phyloP scores from a whole-genome alignment of 1,140 invertebrate species.

The Anoplophora glabripennis region DNA sequence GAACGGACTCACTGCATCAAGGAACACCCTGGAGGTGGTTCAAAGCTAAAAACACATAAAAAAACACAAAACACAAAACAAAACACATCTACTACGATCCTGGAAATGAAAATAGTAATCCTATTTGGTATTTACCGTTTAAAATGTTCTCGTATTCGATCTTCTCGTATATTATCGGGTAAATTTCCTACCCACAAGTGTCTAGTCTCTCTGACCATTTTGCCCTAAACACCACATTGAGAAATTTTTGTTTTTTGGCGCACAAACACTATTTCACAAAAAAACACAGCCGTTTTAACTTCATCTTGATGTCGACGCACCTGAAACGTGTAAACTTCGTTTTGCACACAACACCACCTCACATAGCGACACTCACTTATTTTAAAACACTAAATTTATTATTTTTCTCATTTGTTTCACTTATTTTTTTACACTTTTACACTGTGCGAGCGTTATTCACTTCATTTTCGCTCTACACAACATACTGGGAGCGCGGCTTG shows the following conservation, averaged over 20 bases:
- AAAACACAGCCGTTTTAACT: constrained; percentile 46
- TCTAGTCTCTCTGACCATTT: constrained; percentile 99
- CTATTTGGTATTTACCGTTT: constrained; percentile 73
- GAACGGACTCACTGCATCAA: constrained; percentile 4
- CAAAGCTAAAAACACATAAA: background rate
- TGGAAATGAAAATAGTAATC: constrained; percentile 3
- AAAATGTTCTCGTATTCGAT: constrained; percentile 93
- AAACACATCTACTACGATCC: background rate
- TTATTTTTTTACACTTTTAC: constrained; percentile 35
- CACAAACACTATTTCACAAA: constrained; percentile 48
- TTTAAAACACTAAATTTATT: constrained; percentile 11
- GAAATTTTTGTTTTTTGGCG: constrained; percentile 57
- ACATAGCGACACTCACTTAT: constrained; percentile 27
- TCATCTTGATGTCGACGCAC: constrained; percentile 31
- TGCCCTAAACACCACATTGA: constrained; percentile 73
- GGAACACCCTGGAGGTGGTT: background rate
- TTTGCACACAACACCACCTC: constrained; percentile 30
- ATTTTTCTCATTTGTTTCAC: constrained; percentile 21
- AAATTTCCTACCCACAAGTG: constrained; percentile 99
- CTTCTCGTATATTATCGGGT: constrained; percentile 96
- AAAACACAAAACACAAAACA: constrained; percentile 1
- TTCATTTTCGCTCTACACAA: constrained; percentile 46
- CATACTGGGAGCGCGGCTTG: constrained; percentile 42
- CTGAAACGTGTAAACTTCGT: constrained; percentile 15
- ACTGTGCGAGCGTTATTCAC: constrained; percentile 41